Evolutionary conservation across 2,888 invertebrate species (phyloP).

Genomic region (Nymphalis urticae): DNA sequence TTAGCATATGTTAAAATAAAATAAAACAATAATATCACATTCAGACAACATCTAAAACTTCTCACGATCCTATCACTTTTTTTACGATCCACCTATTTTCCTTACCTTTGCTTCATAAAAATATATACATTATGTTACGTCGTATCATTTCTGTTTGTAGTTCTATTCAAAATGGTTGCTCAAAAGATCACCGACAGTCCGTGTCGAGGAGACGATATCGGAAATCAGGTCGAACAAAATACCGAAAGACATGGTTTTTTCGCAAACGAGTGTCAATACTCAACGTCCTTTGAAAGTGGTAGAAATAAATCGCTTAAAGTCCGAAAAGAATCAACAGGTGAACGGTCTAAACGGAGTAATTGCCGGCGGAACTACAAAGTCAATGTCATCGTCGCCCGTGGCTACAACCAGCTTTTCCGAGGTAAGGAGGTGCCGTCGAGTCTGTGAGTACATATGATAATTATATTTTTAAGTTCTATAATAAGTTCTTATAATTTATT

Average conservation of each 20-base stretch:
- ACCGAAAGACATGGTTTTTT: slow-evolving; percentile 81
- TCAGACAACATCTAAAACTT: slow-evolving; percentile 5
- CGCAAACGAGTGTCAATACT: slow-evolving; percentile 78
- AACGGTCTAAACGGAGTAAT: slow-evolving; percentile 66
- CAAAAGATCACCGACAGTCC: slow-evolving; percentile 77
- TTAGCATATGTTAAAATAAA: slow-evolving; percentile 2
- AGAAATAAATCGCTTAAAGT: slow-evolving; percentile 78
- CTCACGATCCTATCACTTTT: slow-evolving; percentile 37
- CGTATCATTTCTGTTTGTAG: slow-evolving; percentile 81
- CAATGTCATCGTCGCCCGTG: slow-evolving; percentile 53
- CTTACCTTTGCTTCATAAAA: slow-evolving; percentile 65
- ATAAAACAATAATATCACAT: slow-evolving; percentile 6
- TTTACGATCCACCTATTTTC: slow-evolving; percentile 32
- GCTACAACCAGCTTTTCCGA: slow-evolving; percentile 69
- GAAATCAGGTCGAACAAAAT: slow-evolving; percentile 71
- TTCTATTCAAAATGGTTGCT: slow-evolving; percentile 82
- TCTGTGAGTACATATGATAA: slow-evolving; percentile 65
- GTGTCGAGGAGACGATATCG: slow-evolving; percentile 79
- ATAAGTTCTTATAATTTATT: slow-evolving; percentile 51
- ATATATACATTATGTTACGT: slow-evolving; percentile 80
- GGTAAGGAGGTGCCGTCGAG: slow-evolving; percentile 62
- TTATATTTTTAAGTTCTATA: slow-evolving; percentile 48
- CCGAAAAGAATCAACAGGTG: slow-evolving; percentile 69
- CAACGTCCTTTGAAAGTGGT: slow-evolving; percentile 78
- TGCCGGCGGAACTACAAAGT: slow-evolving; percentile 61